Base-by-base conservation (phyloP, 2,113 vertebrate species). In the Ammodytes dubius region DNA sequence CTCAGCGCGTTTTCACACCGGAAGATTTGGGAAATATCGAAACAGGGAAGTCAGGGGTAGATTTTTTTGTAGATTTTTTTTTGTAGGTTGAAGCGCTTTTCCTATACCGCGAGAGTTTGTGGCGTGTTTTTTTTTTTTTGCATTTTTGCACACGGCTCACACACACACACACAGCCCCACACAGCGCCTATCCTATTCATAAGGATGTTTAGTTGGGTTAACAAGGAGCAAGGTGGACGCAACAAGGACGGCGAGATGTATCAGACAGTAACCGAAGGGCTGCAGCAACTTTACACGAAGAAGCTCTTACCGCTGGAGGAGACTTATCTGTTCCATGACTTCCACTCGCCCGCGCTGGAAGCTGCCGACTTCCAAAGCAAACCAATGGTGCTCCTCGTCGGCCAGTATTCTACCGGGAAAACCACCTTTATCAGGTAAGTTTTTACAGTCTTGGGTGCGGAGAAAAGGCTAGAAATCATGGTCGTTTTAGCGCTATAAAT, bases 341-440 rank as follows among this genome's bases (percentile, higher is more conserved):
- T 96, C 89, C 95, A 96, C 90, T 95, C 95, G 0, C 95, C 95
- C 15, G 95, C 95, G 12, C 91, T 96, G 83, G 95, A 96, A 80
- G 66, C 93, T 39, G 95, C 95, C 0, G 95, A 96, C 88, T 96
- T 96, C 88, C 94, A 95, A 83, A 95, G 94, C 92, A 96, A 96
- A 9, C 95, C 95, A 42, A 96, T 96, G 95, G 95, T 96, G 42
- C 91, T 96, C 58, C 90, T 96, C 61, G 95, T 96, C 19, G 95
- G 95, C 4, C 95, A 96, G 90, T 96, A 96, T 85, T 95, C 95
- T 85, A 96, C 95, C 35, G 95, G 95, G 65, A 96, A 96, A 63
- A 96, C 95, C 79, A 95, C 95, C 53, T 96, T 96, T 86, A 96
- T 96, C 87, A 95, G 95, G 95, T 96, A 90, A 27, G 27, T 27